A percentile compares a stretch with the other conserved stretches of the same genome.
Evolutionary conservation across 1,140 invertebrate genomes (phyloP).

Genomic region (Eubasilissa regina): DNA sequence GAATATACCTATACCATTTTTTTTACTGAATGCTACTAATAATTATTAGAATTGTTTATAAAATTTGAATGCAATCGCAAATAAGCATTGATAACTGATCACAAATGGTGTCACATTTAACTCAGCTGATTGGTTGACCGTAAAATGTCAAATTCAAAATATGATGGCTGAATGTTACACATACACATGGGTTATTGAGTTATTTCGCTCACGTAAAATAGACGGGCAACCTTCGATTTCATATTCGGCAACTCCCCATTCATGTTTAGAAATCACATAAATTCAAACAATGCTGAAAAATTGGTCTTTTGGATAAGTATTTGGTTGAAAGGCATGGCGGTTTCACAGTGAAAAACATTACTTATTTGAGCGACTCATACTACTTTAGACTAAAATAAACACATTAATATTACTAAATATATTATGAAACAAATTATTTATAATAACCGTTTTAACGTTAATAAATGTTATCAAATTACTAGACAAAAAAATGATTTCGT

Average conservation of each 20-base stretch:
- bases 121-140: conserved; percentile 35
- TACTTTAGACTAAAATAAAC: too few relatives aligned
- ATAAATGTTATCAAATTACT: too few relatives aligned
- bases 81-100: conserved; percentile 7
- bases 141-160: conserved; percentile 51
- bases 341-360: neutral
- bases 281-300: conserved; percentile 35
- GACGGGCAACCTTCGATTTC: conserved; percentile 37
- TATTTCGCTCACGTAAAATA: conserved; percentile 29
- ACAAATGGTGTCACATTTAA: neutral
- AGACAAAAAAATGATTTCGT: too few relatives aligned
- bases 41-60: too few relatives aligned
- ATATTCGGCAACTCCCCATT: conserved; percentile 51
- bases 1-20: too few relatives aligned
- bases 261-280: conserved; percentile 56
- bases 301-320: conserved; percentile 23
- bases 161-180: conserved; percentile 34
- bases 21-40: too few relatives aligned
- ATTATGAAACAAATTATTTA: too few relatives aligned
- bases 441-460: too few relatives aligned
- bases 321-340: conserved; percentile 10
- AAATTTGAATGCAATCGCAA: neutral
- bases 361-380: too few relatives aligned
- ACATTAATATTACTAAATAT: too few relatives aligned
- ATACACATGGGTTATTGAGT: conserved; percentile 25